Base-by-base conservation (phyloP, 1,140 invertebrate genomes). In the Platorchestia sp. region DNA sequence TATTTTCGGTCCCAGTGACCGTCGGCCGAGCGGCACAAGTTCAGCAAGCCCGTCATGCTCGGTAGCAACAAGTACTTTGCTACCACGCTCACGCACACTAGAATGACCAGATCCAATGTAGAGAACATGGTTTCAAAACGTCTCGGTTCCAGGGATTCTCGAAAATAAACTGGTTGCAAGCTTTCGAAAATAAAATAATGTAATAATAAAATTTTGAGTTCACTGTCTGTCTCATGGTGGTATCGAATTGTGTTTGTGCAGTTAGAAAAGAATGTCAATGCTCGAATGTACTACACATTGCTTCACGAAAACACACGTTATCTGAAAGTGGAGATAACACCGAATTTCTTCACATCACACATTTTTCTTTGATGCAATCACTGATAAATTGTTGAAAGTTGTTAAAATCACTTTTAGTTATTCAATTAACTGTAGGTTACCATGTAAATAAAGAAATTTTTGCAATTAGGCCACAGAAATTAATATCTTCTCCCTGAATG, bases 41-140 rank as follows among this genome's bases (percentile, higher is more conserved):
- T 93, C 91, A 93, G 40, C 44, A 93, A 47, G 47, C 91, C 91
- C 7, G 91, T 93, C 91, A 93, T 93, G 40, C 40, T 93, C 45
- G 91, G 43, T 14, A 93, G 36, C 3, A 93, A 93, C 36, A 93
- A 10, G 45, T 45, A 93, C 91, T 93, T 93, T 19, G 47, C 36
- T 45, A 93, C 91, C 91, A 41, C 36, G 40, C 43, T 93, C 91
- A 93, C 43, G 91, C 43, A 45, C 43, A 93, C 91, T 45, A 93
- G 47, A 93, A 93, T 93, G 43, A 40, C 91, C 43, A 93, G 22
- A 44, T 93, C 91, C 43, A 93, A 47, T 40, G n/a, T 5, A 40
- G 43, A n/a, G 45, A 47, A 93, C 43, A 93, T 93, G 91, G 16
- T 44, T n/a, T 14, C 87, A 42, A 41, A 10, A 14, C n/a, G 7